Conservation (phyloP, 2,113 vertebrate genomes). For the Odocoileus hemionus region DNA sequence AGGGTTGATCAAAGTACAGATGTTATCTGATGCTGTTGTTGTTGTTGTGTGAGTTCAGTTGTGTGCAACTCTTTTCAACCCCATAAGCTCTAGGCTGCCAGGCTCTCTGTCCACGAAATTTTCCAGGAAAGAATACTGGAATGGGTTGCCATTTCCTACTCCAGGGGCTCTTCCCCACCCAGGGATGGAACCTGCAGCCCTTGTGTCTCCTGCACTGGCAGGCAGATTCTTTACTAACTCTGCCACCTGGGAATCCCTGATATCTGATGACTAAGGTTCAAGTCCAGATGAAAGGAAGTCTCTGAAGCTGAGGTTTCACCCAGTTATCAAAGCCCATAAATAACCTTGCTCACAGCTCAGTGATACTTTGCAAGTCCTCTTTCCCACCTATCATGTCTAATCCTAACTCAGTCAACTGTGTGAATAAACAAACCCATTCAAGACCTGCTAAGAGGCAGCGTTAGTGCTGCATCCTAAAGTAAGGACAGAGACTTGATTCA, state of each 20-base stretch:
- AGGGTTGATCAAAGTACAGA: background rate
- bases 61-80: background rate
- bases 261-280: background rate
- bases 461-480: background rate
- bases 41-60: background rate
- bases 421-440: background rate
- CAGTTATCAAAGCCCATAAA: background rate
- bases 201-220: background rate
- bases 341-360: background rate
- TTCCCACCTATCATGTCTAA: background rate
- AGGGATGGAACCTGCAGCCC: background rate
- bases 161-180: background rate
- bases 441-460: background rate
- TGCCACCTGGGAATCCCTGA: background rate
- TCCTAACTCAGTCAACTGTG: background rate
- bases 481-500: background rate
- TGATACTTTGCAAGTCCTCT: background rate
- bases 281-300: background rate
- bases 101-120: background rate
- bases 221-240: background rate
- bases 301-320: background rate
- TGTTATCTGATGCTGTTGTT: background rate
- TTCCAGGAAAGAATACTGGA: background rate
- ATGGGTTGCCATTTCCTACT: background rate
- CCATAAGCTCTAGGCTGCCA: background rate